Conservation (phyloP, 1,140 invertebrate genomes). For the Calephelis virginiensis region DNA sequence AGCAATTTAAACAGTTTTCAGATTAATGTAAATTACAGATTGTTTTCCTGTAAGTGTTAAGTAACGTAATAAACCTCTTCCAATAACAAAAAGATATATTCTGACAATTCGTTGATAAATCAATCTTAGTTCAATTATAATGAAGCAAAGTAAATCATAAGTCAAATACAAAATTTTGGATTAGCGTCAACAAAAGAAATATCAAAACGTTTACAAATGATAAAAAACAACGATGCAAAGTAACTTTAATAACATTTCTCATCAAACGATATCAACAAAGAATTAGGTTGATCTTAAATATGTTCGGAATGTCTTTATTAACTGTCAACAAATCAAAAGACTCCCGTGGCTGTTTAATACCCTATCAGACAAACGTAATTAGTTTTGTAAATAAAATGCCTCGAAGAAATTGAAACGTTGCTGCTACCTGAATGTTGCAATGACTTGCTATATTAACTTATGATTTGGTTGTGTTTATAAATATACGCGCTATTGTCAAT, state of each 20-base stretch:
- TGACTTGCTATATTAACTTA: constrained; percentile 65
- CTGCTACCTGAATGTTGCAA: constrained; percentile 61
- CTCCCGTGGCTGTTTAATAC: constrained; percentile 66
- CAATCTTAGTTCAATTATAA: too few species aligned
- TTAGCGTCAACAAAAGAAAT: constrained; percentile 7
- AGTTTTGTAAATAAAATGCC: constrained; percentile 78
- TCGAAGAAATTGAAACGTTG: constrained; percentile 72
- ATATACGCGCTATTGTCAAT: constrained; percentile 2
- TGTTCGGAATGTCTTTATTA: constrained; percentile 75
- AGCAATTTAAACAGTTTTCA: too few species aligned
- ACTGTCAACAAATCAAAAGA: constrained; percentile 69
- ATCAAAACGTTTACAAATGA: constrained; percentile 3
- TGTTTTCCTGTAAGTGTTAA: too few species aligned
- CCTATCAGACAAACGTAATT: constrained; percentile 75
- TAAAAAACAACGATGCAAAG: constrained; percentile 30
- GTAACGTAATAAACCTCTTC: too few species aligned
- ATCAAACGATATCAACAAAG: constrained; percentile 49
- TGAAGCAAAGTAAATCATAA: too few species aligned
- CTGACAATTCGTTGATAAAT: too few species aligned
- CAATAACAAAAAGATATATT: too few species aligned
- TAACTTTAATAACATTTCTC: constrained; percentile 51
- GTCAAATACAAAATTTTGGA: not conserved
- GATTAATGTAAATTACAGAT: too few species aligned
- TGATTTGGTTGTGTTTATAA: constrained; percentile 34
- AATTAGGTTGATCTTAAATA: constrained; percentile 64